Base-by-base conservation (phyloP, 2,113 vertebrate species). In the Sialia sialis region DNA sequence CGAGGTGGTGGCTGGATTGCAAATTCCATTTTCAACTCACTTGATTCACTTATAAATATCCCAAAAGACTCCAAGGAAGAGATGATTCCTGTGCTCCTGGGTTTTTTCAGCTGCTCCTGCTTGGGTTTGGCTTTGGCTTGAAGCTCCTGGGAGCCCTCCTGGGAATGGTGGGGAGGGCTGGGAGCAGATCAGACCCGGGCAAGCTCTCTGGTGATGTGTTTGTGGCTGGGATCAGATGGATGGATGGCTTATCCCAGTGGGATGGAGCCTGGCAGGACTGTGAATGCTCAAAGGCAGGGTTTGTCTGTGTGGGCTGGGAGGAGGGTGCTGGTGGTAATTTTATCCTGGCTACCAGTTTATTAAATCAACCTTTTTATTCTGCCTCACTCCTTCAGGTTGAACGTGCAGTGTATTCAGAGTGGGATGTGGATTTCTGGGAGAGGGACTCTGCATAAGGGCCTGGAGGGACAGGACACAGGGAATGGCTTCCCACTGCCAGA, bases 231-330 rank as follows among this genome's bases (percentile, higher is more conserved):
- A 30, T 82, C 41, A 30, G 81, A 63, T 20, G 44, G 67, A 55
- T 54, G 38, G 75, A 32, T 48, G 69, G 66, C 23, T 85, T 23
- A 29, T 51, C 88, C 54, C 2, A 1, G 62, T 14, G 10, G 73
- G 77, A 49, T 58, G 1, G 0, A 17, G 55, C 9, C 81, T 2
- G 19, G 51, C 67, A 34, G 51, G 22, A 2, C 49, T 2, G 2
- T 72, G 84, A 94, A 79, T 93, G 15, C 89, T 96, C 59, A 86
- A 87, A 93, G 92, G 46, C 75, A 16, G 11, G 26, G 72, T 51
- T 87, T 96, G 94, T 93, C 67, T 70, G 63, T 2, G 0, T 2
- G 4, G 80, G 69, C 70, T 72, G 83, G 75, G 16, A 84, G 67
- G 89, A 89, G 59, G 79, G 26, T 7, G 19, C 32, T 4, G 5